phyloP scores from a whole-genome alignment of 2,888 invertebrate genomes.

The Platerodrilus igneus region DNA sequence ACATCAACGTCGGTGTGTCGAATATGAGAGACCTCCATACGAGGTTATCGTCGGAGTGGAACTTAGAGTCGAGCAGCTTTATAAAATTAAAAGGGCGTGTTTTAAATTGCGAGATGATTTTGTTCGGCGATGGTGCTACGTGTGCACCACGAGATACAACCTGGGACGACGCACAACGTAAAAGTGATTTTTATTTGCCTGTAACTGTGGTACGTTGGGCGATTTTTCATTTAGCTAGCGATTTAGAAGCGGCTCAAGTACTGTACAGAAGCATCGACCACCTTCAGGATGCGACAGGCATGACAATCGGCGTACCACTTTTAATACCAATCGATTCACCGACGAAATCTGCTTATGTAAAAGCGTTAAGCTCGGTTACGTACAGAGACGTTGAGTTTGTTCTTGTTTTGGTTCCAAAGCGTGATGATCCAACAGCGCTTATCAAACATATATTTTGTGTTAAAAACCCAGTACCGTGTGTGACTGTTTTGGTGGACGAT shows the following conservation, averaged over 20 bases:
- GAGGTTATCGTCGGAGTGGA: no score
- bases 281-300: background rate
- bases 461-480: slow-evolving; percentile 1
- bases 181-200: slow-evolving; percentile 6
- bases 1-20: no score
- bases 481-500: background rate
- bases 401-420: background rate
- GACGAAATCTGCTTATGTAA: slow-evolving; percentile 2
- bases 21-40: no score
- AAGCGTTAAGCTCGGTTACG: background rate
- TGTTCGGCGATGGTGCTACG: slow-evolving; percentile 3
- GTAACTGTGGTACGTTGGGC: slow-evolving; percentile 6
- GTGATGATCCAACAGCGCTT: slow-evolving; percentile 1
- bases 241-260: background rate
- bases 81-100: background rate
- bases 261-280: background rate
- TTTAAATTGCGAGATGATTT: slow-evolving; percentile 1
- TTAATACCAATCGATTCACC: background rate
- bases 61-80: background rate
- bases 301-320: slow-evolving; percentile 1
- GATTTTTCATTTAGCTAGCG: background rate
- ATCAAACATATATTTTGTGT: slow-evolving; percentile 5
- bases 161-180: background rate
- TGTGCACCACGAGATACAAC: background rate
- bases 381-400: slow-evolving; percentile 1